Conservation (phyloP, 1,140 invertebrate genomes). For the Cotesia vestalis region DNA sequence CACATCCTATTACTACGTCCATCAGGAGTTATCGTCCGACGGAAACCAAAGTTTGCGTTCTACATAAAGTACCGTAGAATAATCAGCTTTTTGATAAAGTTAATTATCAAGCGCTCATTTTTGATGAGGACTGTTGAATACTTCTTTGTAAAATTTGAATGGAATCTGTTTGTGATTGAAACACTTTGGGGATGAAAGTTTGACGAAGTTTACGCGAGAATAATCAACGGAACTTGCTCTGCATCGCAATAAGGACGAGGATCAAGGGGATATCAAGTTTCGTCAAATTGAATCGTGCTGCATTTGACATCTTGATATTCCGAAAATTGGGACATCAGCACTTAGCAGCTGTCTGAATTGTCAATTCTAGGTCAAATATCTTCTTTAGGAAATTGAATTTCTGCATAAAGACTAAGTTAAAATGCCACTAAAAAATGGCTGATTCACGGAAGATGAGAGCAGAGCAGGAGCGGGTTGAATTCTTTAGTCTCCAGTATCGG, state of each 20-base stretch:
- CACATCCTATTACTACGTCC: slow-evolving; percentile 14
- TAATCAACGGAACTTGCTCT: slow-evolving; percentile 21
- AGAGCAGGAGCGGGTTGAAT: too few relatives aligned
- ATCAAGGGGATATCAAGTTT: slow-evolving; percentile 1
- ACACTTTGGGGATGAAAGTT: slow-evolving; percentile 13
- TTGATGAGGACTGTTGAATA: too few relatives aligned
- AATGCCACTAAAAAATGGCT: too few relatives aligned
- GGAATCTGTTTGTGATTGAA: slow-evolving; percentile 21
- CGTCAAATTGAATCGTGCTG: slow-evolving; percentile 33
- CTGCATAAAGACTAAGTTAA: too few relatives aligned
- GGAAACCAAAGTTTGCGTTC: background rate
- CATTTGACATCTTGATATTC: slow-evolving; percentile 3
- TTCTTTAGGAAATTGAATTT: too few relatives aligned
- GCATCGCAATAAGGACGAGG: slow-evolving; percentile 3
- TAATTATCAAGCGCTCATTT: too few relatives aligned
- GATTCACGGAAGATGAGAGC: too few relatives aligned
- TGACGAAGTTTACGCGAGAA: slow-evolving; percentile 26
- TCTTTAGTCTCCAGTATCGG: too few relatives aligned
- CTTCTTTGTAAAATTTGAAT: slow-evolving; percentile 18
- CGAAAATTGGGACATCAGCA: too few relatives aligned
- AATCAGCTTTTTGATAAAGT: too few relatives aligned
- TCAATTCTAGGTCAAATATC: too few relatives aligned
- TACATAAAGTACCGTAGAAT: background rate
- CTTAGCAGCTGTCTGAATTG: too few relatives aligned
- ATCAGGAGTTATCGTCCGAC: slow-evolving; percentile 32